Evolutionary conservation across 2,888 invertebrate species (phyloP), one percentile per base, ranked within the genome.

Genomic region (Alloplasta piceator): DNA sequence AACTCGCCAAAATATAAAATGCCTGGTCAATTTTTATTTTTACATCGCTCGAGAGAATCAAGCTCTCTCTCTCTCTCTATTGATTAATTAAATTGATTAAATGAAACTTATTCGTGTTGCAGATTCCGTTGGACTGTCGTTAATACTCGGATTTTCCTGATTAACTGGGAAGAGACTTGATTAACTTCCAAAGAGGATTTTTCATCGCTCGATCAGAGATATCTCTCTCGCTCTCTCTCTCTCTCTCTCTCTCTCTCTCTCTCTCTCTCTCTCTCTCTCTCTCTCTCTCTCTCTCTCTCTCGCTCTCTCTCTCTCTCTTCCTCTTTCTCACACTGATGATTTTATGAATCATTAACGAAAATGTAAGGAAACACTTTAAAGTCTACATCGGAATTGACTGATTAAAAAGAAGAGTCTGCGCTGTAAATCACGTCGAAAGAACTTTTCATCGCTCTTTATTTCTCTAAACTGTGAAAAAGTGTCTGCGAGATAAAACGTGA

Each of bases 21-120:
- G 1, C 26, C 1, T 26, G 26, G 26, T 26, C 26, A 3, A 3
- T 26, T 26, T 26, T 26, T 26, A 26, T 26, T 26, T 26, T 26
- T 26, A 26, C 26, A 26, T 26, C 3, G 26, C 26, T 26, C 26
- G 3, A 26, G 1, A 26, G 26, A 26, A 26, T 26, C 26, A 26
- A 26, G n/a, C n/a, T 26, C 26, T 26, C 26, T 26, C 26, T 26
- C 26, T 26, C 26, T 26, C 26, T 26, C 26, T 26, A 26, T 26
- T 26, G 1, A 26, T 26, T 26, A 26, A 26, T 36, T 56, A 63
- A 9, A 63, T 46, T 63, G 14, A 56, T n/a, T 12, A 63, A 56
- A 39, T n/a, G 41, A 3, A 60, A 41, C 71, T 26, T 43, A 12
- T 80, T 70, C 80, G n/a, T 77, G 74, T 82, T 82, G 10, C 80